A percentile compares a stretch with the other conserved stretches of the same genome.
These are phyloP conservation scores for Eupeodes latifasciatus DNA, from an alignment of 2,888 invertebrate species.

Conservation along the genomic window DNA sequence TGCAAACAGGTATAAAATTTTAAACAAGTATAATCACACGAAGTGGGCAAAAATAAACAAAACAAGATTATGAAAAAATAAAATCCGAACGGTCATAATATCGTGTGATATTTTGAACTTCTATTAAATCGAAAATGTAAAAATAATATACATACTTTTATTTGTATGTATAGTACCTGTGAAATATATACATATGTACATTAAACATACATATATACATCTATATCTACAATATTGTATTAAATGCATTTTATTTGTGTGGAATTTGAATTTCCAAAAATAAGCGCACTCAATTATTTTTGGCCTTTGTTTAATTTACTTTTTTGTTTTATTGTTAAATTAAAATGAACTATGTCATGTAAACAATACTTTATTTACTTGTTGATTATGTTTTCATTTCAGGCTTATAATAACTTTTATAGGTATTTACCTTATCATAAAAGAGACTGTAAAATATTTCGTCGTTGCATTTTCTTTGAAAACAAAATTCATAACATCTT, in stretches of 20 bases:
- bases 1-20: slow-evolving; percentile 4
- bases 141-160: not conserved
- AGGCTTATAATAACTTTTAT: slow-evolving; percentile 11
- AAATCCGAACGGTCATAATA: slow-evolving; percentile 5
- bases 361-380: slow-evolving; percentile 51
- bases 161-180: too few species aligned
- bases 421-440: too few species aligned
- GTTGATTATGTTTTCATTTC: slow-evolving; percentile 58
- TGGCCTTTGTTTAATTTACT: not conserved
- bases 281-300: slow-evolving; percentile 33
- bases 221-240: not conserved
- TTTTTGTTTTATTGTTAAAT: not conserved
- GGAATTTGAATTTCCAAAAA: slow-evolving; percentile 54
- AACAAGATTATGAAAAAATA: slow-evolving; percentile 30
- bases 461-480: too few species aligned
- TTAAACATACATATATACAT: not conserved
- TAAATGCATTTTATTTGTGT: slow-evolving; percentile 41
- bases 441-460: too few species aligned
- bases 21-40: not conserved
- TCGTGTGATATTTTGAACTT: not conserved
- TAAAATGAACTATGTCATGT: not conserved
- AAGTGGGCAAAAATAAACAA: slow-evolving; percentile 20
- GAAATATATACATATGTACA: too few species aligned
- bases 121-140: slow-evolving; percentile 12
- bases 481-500: too few species aligned